A percentile compares a stretch with the other conserved stretches of the same genome.
Evolutionary conservation across 2,888 invertebrate genomes (phyloP).

Genomic region (Catocala sponsa): DNA sequence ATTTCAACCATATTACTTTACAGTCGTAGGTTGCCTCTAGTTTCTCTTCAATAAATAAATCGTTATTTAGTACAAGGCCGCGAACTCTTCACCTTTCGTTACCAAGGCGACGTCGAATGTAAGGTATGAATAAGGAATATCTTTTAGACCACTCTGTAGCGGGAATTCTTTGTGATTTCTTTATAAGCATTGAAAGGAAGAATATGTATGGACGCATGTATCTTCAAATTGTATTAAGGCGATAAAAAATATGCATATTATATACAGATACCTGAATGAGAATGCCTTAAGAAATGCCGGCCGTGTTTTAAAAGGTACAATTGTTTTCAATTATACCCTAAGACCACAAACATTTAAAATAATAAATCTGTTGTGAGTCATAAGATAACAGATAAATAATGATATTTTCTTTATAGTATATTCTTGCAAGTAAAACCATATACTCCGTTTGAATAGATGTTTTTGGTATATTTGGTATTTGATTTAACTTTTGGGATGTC

Average conservation of each 20-base stretch:
- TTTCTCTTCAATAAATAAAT: slow-evolving; percentile 9
- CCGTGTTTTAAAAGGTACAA: no score
- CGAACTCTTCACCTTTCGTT: slow-evolving; percentile 45
- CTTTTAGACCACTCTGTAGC: slow-evolving; percentile 41
- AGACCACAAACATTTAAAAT: no score
- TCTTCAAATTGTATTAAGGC: slow-evolving; percentile 5
- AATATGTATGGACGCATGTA: slow-evolving; percentile 21
- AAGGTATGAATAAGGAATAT: slow-evolving; percentile 58
- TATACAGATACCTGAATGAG: not conserved
- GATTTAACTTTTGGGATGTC: no score
- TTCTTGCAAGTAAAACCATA: no score
- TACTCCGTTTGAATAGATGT: no score
- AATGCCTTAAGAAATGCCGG: no score
- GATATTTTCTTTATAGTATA: no score
- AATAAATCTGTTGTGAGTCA: no score
- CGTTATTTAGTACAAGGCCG: slow-evolving; percentile 25
- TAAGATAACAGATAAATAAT: no score
- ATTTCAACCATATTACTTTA: not conserved
- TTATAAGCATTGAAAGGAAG: slow-evolving; percentile 51
- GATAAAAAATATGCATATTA: slow-evolving; percentile 3
- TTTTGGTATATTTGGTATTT: no score
- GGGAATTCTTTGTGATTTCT: slow-evolving; percentile 55
- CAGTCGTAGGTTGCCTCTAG: not conserved
- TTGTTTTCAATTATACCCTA: no score
- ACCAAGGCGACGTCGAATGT: slow-evolving; percentile 34